These are phyloP conservation scores for Octopus bimaculoides DNA, from an alignment of 1,140 invertebrate genomes.

Conservation along the genomic window DNA sequence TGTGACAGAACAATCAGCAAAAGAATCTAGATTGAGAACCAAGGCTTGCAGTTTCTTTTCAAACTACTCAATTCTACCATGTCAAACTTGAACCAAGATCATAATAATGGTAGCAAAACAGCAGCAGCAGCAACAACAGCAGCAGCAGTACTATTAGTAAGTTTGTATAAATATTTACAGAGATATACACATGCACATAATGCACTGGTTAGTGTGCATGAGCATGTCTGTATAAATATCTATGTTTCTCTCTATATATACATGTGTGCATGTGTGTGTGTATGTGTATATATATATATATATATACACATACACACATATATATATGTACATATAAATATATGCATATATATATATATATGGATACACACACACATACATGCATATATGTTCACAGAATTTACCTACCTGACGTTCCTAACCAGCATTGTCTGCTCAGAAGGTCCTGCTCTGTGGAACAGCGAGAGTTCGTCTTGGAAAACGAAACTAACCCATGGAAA, in stretches of 20 bases:
- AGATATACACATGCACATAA: neutral
- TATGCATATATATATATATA: neutral
- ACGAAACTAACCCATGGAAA: neutral
- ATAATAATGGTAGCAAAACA: neutral
- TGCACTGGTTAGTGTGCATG: neutral
- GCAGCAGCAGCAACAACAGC: constrained; percentile 2
- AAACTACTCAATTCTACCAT: too few relatives aligned
- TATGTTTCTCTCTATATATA: neutral
- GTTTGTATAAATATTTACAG: neutral
- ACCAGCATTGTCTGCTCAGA: constrained; percentile 5
- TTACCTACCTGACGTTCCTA: constrained; percentile 2
- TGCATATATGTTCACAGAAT: neutral
- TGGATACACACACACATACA: neutral
- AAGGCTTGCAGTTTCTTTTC: too few relatives aligned
- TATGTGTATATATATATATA: neutral
- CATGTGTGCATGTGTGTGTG: neutral
- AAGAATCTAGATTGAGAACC: too few relatives aligned
- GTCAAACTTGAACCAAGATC: too few relatives aligned
- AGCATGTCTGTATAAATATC: neutral
- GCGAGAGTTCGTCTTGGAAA: constrained; percentile 5
- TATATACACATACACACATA: neutral
- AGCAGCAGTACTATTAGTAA: neutral
- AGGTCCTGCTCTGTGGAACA: constrained; percentile 7
- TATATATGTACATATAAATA: neutral
- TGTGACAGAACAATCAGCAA: too few relatives aligned